These are phyloP conservation scores for Euwallacea fornicatus DNA, from an alignment of 1,140 invertebrate genomes.

Conservation along the genomic window DNA sequence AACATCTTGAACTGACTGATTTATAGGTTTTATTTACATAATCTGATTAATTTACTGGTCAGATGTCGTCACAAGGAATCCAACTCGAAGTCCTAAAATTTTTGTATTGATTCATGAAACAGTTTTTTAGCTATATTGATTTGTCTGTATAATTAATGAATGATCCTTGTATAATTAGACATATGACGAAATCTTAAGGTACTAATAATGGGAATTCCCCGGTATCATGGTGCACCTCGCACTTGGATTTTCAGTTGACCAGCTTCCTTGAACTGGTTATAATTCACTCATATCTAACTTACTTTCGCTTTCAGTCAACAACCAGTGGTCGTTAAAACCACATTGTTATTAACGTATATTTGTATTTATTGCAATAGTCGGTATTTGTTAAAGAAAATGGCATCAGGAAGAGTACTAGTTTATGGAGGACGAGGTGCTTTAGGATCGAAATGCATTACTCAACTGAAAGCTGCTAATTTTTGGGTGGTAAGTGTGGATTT, in stretches of 20 bases:
- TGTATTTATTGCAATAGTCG: constrained; percentile 14
- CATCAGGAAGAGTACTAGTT: constrained; percentile 73
- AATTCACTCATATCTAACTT: not conserved
- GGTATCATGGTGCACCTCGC: constrained; percentile 1
- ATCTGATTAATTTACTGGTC: too few species aligned
- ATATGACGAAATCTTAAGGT: too few species aligned
- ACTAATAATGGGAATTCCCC: not conserved
- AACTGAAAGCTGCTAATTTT: constrained; percentile 89
- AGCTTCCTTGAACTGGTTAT: constrained; percentile 33
- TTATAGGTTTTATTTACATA: too few species aligned
- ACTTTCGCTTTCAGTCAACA: constrained; percentile 25
- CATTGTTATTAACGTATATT: not conserved
- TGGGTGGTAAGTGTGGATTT: constrained; percentile 96
- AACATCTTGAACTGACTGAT: too few species aligned
- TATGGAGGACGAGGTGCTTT: constrained; percentile 95
- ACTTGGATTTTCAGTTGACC: constrained; percentile 17
- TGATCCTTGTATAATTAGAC: too few species aligned
- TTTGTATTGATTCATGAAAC: too few species aligned
- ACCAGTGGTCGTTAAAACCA: constrained; percentile 2
- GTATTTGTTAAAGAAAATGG: constrained; percentile 29
- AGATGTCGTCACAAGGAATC: too few species aligned
- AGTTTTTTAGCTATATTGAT: too few species aligned
- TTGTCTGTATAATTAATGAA: too few species aligned
- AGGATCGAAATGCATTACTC: constrained; percentile 80
- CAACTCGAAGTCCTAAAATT: too few species aligned